These are phyloP conservation scores for Synergus umbraculus DNA, from an alignment of 2,888 invertebrate genomes.

Conservation along the genomic window DNA sequence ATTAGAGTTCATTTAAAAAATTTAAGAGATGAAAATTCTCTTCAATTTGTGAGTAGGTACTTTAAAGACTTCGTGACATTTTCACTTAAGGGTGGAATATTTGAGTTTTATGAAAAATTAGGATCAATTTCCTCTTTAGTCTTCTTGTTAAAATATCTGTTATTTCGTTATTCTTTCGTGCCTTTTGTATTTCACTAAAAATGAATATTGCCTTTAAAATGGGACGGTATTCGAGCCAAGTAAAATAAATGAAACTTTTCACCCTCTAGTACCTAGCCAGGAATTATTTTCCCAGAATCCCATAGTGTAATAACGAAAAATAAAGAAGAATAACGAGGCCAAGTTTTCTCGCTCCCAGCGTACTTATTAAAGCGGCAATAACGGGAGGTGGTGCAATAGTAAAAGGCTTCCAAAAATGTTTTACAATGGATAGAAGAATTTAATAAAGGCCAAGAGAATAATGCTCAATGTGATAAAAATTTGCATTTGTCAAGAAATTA, in stretches of 20 bases:
- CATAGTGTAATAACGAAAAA: conserved; percentile 25
- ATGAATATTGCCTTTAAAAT: not conserved
- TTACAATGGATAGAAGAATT: conserved; percentile 17
- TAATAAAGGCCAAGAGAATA: not conserved
- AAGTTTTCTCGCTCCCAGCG: conserved; percentile 14
- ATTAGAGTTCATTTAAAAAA: not conserved
- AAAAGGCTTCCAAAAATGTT: not conserved
- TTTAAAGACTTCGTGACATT: not conserved
- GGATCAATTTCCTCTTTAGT: not conserved
- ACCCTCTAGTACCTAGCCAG: not conserved
- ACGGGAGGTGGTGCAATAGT: not conserved
- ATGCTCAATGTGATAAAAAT: not conserved
- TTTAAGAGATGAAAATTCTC: not conserved
- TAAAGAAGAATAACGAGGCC: conserved; percentile 40
- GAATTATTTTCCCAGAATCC: conserved; percentile 25
- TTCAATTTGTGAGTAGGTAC: not conserved
- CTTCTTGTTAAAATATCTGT: too few relatives aligned
- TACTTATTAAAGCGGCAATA: conserved; percentile 32
- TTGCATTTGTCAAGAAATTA: not conserved
- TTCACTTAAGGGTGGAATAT: not conserved
- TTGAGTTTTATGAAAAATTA: not conserved
- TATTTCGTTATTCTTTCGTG: not conserved
- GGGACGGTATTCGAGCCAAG: not conserved
- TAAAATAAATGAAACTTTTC: conserved; percentile 30
- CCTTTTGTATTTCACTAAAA: not conserved